phyloP scores from a whole-genome alignment of 2,797 vertebrate species.

The Macropus fuliginosus region DNA sequence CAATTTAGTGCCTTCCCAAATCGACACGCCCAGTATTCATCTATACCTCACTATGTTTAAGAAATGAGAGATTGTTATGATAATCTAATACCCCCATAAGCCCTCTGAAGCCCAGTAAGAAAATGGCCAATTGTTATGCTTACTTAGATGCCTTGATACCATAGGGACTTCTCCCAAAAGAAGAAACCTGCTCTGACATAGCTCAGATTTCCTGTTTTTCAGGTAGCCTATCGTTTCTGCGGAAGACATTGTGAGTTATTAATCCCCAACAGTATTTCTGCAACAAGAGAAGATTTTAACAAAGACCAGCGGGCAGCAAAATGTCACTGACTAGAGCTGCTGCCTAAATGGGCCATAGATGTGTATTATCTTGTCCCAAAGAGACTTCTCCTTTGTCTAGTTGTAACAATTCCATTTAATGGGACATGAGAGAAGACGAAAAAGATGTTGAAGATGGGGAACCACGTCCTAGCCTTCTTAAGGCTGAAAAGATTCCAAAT shows the following conservation, averaged over 20 bases:
- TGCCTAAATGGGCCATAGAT: conserved; percentile 27
- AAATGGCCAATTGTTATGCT: neutral
- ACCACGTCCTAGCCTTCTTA: conserved; percentile 6
- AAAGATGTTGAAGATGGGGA: conserved; percentile 51
- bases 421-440: conserved; percentile 55
- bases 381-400: conserved; percentile 43
- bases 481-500: neutral
- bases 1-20: neutral
- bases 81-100: neutral
- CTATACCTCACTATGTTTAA: neutral
- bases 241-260: conserved; percentile 59
- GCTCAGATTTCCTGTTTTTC: conserved; percentile 67
- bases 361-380: conserved; percentile 10
- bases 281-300: conserved; percentile 45
- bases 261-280: conserved; percentile 61
- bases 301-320: conserved; percentile 45
- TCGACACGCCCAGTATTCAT: neutral
- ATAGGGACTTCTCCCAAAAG: neutral
- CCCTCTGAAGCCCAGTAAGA: neutral
- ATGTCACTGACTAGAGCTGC: conserved; percentile 45
- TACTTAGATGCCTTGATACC: neutral
- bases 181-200: conserved; percentile 13
- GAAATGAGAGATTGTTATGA: neutral
- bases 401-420: conserved; percentile 33
- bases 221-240: conserved; percentile 50